These are phyloP conservation scores for Synodontis membranacea DNA, from an alignment of 2,113 vertebrate genomes.

Conservation along the genomic window DNA sequence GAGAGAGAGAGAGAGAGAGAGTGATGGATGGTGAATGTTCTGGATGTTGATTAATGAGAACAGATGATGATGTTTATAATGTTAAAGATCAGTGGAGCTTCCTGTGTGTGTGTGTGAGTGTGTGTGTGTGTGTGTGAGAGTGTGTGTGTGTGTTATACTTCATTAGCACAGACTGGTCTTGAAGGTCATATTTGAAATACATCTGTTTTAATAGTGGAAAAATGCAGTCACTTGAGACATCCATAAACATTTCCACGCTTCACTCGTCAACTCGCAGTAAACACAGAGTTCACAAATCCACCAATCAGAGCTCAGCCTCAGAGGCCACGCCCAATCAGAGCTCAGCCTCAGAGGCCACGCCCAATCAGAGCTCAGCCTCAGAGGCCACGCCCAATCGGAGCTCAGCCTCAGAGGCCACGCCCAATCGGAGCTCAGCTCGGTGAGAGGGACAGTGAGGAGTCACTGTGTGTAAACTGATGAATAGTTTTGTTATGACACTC, in stretches of 20 bases:
- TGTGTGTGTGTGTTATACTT: background rate
- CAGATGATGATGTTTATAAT: background rate
- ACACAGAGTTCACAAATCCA: background rate
- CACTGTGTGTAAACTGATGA: no score
- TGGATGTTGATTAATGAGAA: background rate
- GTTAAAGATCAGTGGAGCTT: background rate
- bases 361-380: background rate
- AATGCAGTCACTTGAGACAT: background rate
- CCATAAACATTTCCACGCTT: background rate
- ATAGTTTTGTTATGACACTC: no score
- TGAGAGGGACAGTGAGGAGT: no score
- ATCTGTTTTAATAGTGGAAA: background rate
- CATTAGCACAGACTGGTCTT: background rate
- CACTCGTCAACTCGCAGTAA: background rate
- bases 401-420: background rate
- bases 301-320: background rate
- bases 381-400: background rate
- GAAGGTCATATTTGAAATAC: background rate
- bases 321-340: background rate
- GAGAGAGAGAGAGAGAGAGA: background rate
- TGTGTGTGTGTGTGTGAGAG: background rate
- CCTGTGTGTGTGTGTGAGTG: background rate
- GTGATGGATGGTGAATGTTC: background rate
- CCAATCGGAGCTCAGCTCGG: background rate
- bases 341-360: background rate